phyloP scores from a whole-genome alignment of 2,113 vertebrate species.

The Scalopus aquaticus region DNA sequence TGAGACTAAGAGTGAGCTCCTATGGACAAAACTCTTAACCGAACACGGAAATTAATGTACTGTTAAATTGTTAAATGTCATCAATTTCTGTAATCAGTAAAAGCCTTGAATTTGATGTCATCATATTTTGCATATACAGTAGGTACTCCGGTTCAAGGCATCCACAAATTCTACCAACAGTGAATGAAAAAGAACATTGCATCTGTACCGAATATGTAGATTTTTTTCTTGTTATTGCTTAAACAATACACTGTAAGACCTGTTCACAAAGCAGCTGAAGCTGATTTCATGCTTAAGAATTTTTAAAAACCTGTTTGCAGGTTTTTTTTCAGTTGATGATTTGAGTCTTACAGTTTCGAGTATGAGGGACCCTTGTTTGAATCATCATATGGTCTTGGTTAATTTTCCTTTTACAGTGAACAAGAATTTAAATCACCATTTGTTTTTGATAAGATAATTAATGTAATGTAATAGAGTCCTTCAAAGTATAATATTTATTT shows the following conservation, averaged over 20 bases:
- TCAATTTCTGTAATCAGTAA: background rate
- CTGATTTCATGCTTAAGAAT: background rate
- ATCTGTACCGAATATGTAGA: background rate
- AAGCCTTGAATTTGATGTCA: too few relatives aligned
- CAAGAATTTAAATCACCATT: background rate
- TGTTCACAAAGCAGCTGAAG: background rate
- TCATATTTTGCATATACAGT: background rate
- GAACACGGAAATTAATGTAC: background rate
- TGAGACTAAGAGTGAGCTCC: background rate
- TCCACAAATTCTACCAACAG: background rate
- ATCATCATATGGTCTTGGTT: background rate
- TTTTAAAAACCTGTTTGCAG: background rate
- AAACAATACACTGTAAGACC: background rate
- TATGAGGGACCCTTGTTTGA: background rate
- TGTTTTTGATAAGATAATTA: background rate
- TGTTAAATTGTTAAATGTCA: background rate
- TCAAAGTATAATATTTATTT: background rate
- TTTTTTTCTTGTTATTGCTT: background rate
- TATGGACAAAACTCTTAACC: background rate
- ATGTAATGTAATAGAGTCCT: background rate
- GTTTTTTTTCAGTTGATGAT: background rate
- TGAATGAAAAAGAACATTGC: background rate
- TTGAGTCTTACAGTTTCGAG: background rate
- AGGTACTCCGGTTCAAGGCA: too few relatives aligned
- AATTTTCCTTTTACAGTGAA: background rate